Conservation (phyloP, 2,113 vertebrate genomes). For the Nipponia nippon region DNA sequence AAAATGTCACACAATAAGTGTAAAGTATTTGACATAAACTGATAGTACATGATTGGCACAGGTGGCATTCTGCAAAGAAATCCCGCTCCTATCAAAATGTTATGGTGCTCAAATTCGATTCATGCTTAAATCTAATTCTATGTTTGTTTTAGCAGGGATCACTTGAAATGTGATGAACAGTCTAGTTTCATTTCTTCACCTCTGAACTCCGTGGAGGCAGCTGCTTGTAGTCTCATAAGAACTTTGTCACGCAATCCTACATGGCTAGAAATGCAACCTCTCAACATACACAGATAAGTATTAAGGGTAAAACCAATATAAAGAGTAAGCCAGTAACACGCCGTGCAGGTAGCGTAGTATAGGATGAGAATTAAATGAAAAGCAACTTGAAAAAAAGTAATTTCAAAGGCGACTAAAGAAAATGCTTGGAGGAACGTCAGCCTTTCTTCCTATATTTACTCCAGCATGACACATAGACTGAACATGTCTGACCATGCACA, state of each 20-base stretch:
- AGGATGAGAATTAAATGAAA: neutral
- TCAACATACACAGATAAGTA: neutral
- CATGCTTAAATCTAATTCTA: neutral
- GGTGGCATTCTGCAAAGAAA: neutral
- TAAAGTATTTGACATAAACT: neutral
- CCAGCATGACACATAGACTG: neutral
- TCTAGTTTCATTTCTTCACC: neutral
- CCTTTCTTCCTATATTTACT: neutral
- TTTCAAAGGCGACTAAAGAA: neutral
- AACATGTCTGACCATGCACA: neutral
- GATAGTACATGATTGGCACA: neutral
- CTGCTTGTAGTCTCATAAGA: neutral
- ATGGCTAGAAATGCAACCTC: neutral
- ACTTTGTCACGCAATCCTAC: neutral
- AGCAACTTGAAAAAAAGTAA: neutral
- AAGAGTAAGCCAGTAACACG: neutral
- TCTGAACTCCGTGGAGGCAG: neutral
- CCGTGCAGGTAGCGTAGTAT: fast-evolving
- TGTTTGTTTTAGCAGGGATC: neutral
- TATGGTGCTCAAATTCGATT: neutral
- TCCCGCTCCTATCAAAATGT: neutral
- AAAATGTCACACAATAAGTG: neutral
- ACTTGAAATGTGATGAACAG: neutral
- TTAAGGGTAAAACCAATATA: neutral
- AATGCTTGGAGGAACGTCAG: neutral